Percentiles rank a stretch among this genome's conserved stretches.
These are phyloP conservation scores for Andrena chrysosceles DNA, from an alignment of 2,888 invertebrate species.

Conservation along the genomic window DNA sequence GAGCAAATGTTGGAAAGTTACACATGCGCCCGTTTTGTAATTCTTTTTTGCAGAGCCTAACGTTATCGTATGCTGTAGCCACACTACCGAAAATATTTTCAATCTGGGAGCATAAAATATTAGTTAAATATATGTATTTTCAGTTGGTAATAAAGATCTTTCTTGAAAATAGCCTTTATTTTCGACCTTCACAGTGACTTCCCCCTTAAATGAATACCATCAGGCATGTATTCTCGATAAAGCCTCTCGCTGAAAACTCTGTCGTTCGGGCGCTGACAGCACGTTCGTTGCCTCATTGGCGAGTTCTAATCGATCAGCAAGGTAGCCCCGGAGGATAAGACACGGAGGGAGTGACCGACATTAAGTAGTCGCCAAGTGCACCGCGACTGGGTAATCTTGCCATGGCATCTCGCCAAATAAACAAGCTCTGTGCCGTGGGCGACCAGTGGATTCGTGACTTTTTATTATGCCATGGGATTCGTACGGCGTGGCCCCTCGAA, in stretches of 20 bases:
- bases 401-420: constrained; percentile 73
- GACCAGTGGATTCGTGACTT: constrained; percentile 65
- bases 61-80: too few species aligned
- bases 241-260: not conserved
- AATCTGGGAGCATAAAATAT: too few species aligned
- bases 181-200: too few species aligned
- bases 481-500: constrained; percentile 37
- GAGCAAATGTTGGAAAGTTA: too few species aligned
- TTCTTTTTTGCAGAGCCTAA: too few species aligned
- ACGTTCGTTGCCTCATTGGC: constrained; percentile 21
- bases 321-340: constrained; percentile 24
- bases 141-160: too few species aligned
- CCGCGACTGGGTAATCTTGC: constrained; percentile 66
- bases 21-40: too few species aligned
- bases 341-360: constrained; percentile 50
- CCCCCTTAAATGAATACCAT: too few species aligned
- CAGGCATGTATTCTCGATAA: not conserved
- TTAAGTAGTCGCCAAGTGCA: constrained; percentile 67
- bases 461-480: constrained; percentile 66
- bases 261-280: not conserved
- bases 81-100: too few species aligned
- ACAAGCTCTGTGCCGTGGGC: constrained; percentile 53
- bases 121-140: too few species aligned
- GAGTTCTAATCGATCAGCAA: constrained; percentile 66
- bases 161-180: too few species aligned